Evolutionary conservation across 2,888 invertebrate species (phyloP), one percentile per base, ranked within the genome.

Genomic region (Leucania comma): DNA sequence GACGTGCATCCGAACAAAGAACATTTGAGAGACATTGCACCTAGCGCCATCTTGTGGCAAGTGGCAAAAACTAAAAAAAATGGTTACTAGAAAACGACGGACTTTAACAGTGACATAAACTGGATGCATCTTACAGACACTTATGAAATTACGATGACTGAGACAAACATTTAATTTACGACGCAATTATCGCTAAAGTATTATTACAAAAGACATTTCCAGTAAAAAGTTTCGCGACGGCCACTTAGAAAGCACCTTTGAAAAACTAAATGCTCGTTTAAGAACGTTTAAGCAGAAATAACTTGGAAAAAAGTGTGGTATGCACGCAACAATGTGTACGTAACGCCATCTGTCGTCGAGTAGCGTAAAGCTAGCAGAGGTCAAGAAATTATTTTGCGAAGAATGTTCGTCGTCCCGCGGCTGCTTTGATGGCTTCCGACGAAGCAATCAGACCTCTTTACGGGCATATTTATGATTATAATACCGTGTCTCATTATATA

Each of bases 401-500:
- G 95, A 94, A 95, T 96, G 92, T 88, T 78, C 86, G 91, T 87
- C 92, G 89, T 90, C 89, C 89, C 87, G 94, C 95, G 94, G 94
- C 87, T 85, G 90, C 96, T 96, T 96, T 96, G 96, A 95, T 91
- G 93, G 89, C 88, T 94, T 93, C 95, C 95, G 93, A 94, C 95
- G 94, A 93, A 93, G 95, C 94, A 95, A 96, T 96, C 96, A 95
- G 93, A 87, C 93, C 95, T 93, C 93, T 93, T 95, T 95, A 95
- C 93, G 90, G 93, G 90, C 93, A 94, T 95, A 95, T 96, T 96
- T 95, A 95, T 93, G 95, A 95, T 95, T 95, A 95, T 95, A 95
- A 95, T 95, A 95, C 95, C 91, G 90, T 90, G 93, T 92, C 93
- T 94, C 93, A 92, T 95, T 95, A 95, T 95, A 92, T 93, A 93